Base-by-base conservation (phyloP, 53 echinoderm and acorn worm species). In the Holothuria leucospilota region DNA sequence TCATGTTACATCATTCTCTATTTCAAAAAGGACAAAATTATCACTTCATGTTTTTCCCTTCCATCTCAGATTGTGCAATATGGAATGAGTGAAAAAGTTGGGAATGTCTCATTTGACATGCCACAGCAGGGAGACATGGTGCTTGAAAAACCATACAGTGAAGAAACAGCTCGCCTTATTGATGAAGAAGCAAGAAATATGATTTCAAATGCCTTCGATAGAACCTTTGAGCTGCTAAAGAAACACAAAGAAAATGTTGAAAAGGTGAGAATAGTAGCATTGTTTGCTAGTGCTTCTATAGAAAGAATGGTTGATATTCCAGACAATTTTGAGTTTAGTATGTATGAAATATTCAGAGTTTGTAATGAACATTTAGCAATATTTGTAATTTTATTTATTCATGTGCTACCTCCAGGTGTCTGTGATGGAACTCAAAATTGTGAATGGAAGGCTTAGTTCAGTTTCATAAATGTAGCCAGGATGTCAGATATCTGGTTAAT, bases 41-140 rank as follows among this genome's bases (percentile, higher is more conserved):
- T 56, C 18, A 13, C 49, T 49, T 2, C 49, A 16, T 56, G 52
- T 56, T 56, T 56, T 11, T 2, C 18, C 18, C 56, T 56, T 46
- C 11, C 6, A 5, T 63, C 67, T 13, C 82, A 99, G 99, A 84
- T 99, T 52, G 99, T 95, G 10, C 99, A 99, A 81, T 95, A 92
- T 79, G 99, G 99, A 40, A 99, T 99, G 99, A 99, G 90, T 38
- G 99, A 99, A 9, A 87, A 90, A 59, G 93, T 99, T 2, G 99
- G 99, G 71, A 99, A 99, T 60, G 93, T 99, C 42, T 99, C 99
- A 29, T 98, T 98, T 67, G 99, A 98, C 87, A 86, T 93, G 66
- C 99, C 99, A 0, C 95, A 93, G 61, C 93, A 95, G 88, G 99
- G 99, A 8, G 99, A 98, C 81, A 91, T 95, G 92, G 95, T 98